Evolutionary conservation across 2,888 invertebrate species (phyloP).

Genomic region (Perizoma affinitatum): DNA sequence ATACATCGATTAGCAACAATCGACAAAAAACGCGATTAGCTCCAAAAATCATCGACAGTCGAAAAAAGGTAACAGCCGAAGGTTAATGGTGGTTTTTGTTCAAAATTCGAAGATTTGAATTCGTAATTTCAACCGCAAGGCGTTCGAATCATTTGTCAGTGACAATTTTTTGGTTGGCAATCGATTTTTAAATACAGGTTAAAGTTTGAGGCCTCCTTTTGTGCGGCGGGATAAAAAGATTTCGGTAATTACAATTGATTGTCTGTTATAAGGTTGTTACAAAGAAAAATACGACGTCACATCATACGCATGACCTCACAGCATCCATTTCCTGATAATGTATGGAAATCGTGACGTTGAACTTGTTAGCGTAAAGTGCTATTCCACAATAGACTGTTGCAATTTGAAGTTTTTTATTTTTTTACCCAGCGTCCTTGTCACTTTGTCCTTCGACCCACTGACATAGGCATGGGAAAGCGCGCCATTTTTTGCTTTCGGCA

Average conservation of each 20-base stretch:
- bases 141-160: constrained; percentile 84
- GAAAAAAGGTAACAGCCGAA: constrained; percentile 79
- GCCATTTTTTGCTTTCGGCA: constrained; percentile 74
- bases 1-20: constrained; percentile 80
- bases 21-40: constrained; percentile 82
- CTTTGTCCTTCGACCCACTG: constrained; percentile 54
- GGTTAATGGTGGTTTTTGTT: constrained; percentile 83
- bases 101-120: constrained; percentile 82
- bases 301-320: not conserved
- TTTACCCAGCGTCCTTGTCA: constrained; percentile 24
- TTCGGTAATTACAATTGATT: constrained; percentile 31
- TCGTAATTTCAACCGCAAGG: constrained; percentile 82
- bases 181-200: constrained; percentile 84
- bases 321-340: not conserved
- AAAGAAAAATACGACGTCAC: constrained; percentile 1
- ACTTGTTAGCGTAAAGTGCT: no score
- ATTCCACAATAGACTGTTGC: no score
- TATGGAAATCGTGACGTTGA: no score
- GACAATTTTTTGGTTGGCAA: constrained; percentile 82
- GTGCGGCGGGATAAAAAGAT: constrained; percentile 39
- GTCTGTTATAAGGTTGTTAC: constrained; percentile 9
- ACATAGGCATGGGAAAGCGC: constrained; percentile 77
- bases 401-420: constrained; percentile 4
- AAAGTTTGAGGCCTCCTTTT: constrained; percentile 51
- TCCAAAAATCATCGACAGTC: constrained; percentile 79